Evolutionary conservation across 2,888 invertebrate genomes (phyloP).

Genomic region (Rhagium mordax): DNA sequence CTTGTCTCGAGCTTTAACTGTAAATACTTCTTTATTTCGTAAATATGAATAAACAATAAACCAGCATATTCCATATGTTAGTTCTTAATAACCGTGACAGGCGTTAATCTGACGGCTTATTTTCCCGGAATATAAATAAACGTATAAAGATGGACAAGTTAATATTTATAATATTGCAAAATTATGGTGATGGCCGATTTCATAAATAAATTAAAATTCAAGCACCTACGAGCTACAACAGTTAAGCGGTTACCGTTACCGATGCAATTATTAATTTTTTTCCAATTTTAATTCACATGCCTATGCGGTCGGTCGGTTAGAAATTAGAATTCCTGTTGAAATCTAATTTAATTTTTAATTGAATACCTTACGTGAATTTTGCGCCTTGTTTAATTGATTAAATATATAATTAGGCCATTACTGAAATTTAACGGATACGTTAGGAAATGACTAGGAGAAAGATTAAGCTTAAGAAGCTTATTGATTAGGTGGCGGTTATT

Average conservation of each 20-base stretch:
- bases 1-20: not conserved
- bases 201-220: conserved; percentile 22
- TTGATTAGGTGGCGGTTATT: no score
- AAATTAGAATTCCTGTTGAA: conserved; percentile 14
- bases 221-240: conserved; percentile 7
- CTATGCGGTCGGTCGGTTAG: no score
- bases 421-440: not conserved
- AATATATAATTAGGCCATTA: not conserved
- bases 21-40: not conserved
- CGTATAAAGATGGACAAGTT: no score
- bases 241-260: conserved; percentile 7
- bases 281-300: conserved; percentile 1
- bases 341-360: conserved; percentile 24
- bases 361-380: not conserved
- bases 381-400: not conserved
- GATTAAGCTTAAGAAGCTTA: no score
- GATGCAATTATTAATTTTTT: conserved; percentile 21
- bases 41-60: not conserved
- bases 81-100: no score
- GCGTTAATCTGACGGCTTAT: no score
- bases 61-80: not conserved
- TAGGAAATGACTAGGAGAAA: no score
- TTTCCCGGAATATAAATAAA: not conserved
- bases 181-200: conserved; percentile 8
- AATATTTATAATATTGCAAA: conserved; percentile 2